Evolutionary conservation across 2,888 invertebrate species (phyloP).

Genomic region (Masnerella sp.): DNA sequence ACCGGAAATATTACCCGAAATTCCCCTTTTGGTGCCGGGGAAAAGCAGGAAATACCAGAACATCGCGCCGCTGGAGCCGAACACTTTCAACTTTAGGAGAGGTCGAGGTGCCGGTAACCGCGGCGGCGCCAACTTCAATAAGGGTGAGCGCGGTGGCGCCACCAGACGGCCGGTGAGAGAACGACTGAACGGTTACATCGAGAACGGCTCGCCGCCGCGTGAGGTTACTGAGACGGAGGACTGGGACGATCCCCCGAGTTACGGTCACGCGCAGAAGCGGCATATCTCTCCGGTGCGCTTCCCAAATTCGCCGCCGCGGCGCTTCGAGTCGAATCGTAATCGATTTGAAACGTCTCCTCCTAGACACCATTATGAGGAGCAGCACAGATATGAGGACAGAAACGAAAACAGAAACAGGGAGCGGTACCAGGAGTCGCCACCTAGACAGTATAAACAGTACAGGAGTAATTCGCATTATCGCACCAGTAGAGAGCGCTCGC

Average conservation of each 20-base stretch:
- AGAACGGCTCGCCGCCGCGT: constrained; percentile 33
- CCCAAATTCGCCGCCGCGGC: constrained; percentile 4
- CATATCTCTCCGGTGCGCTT: constrained; percentile 32
- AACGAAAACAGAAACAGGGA: background rate
- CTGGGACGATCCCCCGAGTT: constrained; percentile 11
- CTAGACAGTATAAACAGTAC: constrained; percentile 10
- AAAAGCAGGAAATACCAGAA: constrained; percentile 52
- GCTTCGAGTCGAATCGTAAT: background rate
- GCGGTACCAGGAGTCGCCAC: background rate
- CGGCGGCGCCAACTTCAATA: background rate
- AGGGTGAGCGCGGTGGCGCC: background rate
- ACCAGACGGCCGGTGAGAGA: constrained; percentile 21
- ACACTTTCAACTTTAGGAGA: constrained; percentile 5
- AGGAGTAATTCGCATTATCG: constrained; percentile 7
- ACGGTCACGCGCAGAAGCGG: background rate
- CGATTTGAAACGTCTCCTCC: constrained; percentile 2
- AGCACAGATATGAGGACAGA: background rate
- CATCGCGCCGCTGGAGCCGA: constrained; percentile 45
- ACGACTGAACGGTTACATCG: constrained; percentile 36
- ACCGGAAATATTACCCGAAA: too few species aligned
- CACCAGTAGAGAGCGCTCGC: constrained; percentile 3
- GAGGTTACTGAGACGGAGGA: constrained; percentile 8
- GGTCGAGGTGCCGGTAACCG: background rate
- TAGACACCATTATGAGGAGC: background rate
- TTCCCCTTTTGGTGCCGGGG: constrained; percentile 33